Percentiles rank a stretch among this genome's conserved stretches.
Evolutionary conservation across 2,113 vertebrate genomes (phyloP).

Genomic region (Nibea albiflora): DNA sequence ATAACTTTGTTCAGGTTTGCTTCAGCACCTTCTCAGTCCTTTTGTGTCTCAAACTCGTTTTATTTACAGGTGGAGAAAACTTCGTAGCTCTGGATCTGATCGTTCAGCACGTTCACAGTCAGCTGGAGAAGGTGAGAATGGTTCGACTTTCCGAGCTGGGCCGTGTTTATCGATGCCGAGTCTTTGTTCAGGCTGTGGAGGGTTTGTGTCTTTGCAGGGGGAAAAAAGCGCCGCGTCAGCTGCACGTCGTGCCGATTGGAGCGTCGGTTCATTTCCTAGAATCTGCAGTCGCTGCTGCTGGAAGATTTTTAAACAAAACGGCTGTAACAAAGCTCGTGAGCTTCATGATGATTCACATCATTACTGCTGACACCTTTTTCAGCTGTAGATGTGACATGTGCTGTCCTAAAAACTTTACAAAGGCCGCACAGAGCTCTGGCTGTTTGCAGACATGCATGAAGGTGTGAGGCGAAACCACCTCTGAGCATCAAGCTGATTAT

Average conservation of each 20-base stretch:
- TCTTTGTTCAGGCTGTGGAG: neutral
- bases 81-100: slow-evolving; percentile 92
- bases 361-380: neutral
- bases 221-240: slow-evolving; percentile 15
- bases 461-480: neutral
- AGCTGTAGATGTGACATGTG: neutral
- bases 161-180: neutral
- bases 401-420: neutral
- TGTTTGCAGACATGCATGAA: neutral
- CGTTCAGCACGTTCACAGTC: slow-evolving; percentile 93
- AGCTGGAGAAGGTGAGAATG: slow-evolving; percentile 90
- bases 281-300: neutral
- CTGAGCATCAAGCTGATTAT: no score
- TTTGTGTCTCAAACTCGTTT: neutral
- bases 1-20: no score
- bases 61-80: slow-evolving; percentile 89
- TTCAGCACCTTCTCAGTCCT: neutral
- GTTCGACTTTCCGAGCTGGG: neutral
- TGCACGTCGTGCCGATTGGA: neutral
- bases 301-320: neutral
- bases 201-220: neutral
- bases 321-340: no score
- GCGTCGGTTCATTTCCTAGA: neutral
- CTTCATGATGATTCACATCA: neutral
- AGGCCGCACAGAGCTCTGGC: neutral